phyloP scores from a whole-genome alignment of 1,140 invertebrate genomes.

The Drosophila subobscura region DNA sequence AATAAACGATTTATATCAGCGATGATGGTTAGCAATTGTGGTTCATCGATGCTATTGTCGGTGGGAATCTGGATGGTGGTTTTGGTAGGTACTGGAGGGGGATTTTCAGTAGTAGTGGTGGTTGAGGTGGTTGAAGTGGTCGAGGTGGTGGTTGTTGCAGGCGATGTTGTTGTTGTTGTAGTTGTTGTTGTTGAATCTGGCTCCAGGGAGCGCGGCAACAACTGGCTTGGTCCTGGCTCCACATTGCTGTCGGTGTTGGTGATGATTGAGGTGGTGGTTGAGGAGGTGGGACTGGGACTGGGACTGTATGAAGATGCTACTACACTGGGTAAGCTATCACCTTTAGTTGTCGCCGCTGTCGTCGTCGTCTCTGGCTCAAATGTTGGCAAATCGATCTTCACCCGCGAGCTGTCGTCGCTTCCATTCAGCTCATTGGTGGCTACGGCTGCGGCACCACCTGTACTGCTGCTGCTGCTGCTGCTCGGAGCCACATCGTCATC shows the following conservation, averaged over 20 bases:
- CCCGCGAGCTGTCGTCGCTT: constrained; percentile 48
- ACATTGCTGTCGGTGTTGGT: constrained; percentile 24
- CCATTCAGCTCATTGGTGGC: constrained; percentile 22
- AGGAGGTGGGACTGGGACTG: constrained; percentile 32
- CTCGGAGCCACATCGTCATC: constrained; percentile 52
- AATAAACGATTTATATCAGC: constrained; percentile 82
- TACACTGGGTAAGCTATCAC: constrained; percentile 45
- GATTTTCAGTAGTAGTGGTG: constrained; percentile 19
- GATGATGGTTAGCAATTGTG: constrained; percentile 75
- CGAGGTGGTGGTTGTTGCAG: constrained; percentile 26
- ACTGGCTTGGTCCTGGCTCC: constrained; percentile 10
- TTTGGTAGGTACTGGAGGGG: constrained; percentile 24
- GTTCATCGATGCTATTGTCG: constrained; percentile 71
- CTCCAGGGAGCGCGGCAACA: constrained; percentile 55
- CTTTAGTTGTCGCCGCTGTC: constrained; percentile 49
- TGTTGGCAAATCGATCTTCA: constrained; percentile 84
- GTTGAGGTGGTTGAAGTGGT: constrained; percentile 26
- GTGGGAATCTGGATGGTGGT: constrained; percentile 42
- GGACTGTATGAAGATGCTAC: constrained; percentile 42
- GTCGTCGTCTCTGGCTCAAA: constrained; percentile 78
- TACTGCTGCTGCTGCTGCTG: constrained; percentile 28
- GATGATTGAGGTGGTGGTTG: constrained; percentile 33
- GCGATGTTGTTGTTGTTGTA: constrained; percentile 23
- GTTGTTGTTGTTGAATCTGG: constrained; percentile 19
- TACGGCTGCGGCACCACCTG: constrained; percentile 50